Base-by-base conservation (phyloP, 2,888 invertebrate species). In the Erebia epiphron region DNA sequence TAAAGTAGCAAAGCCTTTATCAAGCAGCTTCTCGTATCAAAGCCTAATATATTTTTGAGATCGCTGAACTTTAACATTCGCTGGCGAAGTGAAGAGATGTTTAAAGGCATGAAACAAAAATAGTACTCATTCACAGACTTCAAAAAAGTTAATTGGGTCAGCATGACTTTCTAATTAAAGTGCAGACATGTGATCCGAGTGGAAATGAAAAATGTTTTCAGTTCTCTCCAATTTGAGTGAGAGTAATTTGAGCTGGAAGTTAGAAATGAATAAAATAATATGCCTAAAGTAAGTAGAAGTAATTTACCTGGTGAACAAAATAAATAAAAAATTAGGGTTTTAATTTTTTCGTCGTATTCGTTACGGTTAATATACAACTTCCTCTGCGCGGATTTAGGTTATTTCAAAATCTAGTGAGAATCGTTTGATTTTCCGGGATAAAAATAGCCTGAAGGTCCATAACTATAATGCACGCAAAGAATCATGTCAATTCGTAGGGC, bases 111-210 rank as follows among this genome's bases (percentile, higher is more conserved):
- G 14, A 16, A 60, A 60, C 41, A 41, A 43, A 41, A 21, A 54
- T 54, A 21, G 35, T n/a, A 16, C 41, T 41, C n/a, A 60, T 41
- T 43, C 60, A 41, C 60, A 60, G 41, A 43, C 43, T 43, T 41
- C 16, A 14, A 49, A 54, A 21, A 68, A 46, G 10, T 54, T 56
- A 66, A 71, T 66, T 68, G 50, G 57, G 62, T 66, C 71, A 26
- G 61, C 60, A 60, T 18, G 64, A 68, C 56, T 60, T 52, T 68
- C 68, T 68, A 61, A 68, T 61, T 61, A 50, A 13, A 68, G 61
- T 62, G 61, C 49, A 52, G 66, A 68, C 65, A 66, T 71, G 68
- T 52, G 35, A 68, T 61, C 41, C 16, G 60, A 60, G 60, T 41
- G 16, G 41, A 16, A 60, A 43, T 60, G 60, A 41, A 41, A 60